phyloP scores from a whole-genome alignment of 35 echinoderm and acorn worm genomes.

The Ophiothrix spiculata region DNA sequence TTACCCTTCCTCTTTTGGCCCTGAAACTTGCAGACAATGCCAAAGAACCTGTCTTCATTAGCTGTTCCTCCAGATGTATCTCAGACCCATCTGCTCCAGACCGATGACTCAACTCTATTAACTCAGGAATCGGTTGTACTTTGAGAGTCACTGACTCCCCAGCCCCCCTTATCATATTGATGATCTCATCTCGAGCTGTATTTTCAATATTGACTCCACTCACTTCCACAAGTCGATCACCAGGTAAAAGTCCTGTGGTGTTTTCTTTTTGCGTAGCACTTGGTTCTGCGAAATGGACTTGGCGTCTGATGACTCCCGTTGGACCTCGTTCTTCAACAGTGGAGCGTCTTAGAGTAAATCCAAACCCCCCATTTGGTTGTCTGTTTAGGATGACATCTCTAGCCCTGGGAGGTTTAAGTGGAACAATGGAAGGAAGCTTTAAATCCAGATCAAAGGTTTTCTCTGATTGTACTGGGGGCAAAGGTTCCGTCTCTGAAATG shows the following conservation, averaged over 20 bases:
- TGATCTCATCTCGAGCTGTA: slow-evolving; percentile 75
- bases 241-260: slow-evolving; percentile 80
- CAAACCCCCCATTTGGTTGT: slow-evolving; percentile 83
- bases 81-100: slow-evolving; percentile 81
- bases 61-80: slow-evolving; percentile 75
- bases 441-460: slow-evolving; percentile 75
- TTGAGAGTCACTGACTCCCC: slow-evolving; percentile 79
- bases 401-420: slow-evolving; percentile 73
- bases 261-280: slow-evolving; percentile 80
- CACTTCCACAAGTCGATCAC: slow-evolving; percentile 92
- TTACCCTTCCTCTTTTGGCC: slow-evolving; percentile 76
- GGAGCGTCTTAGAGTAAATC: slow-evolving; percentile 84
- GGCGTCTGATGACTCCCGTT: slow-evolving; percentile 47
- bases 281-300: slow-evolving; percentile 96
- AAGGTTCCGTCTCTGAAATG: slow-evolving; percentile 29
- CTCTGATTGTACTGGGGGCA: slow-evolving; percentile 28
- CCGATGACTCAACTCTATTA: slow-evolving; percentile 88
- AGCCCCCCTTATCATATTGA: slow-evolving; percentile 75
- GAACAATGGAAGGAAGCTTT: slow-evolving; percentile 58
- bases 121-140: slow-evolving; percentile 93
- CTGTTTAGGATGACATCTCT: slow-evolving; percentile 76
- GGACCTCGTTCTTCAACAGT: slow-evolving; percentile 68
- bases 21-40: slow-evolving; percentile 78
- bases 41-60: slow-evolving; percentile 79
- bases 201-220: slow-evolving; percentile 82